Conservation (phyloP, 2,888 invertebrate species). For the Lithophane ornitopus region DNA sequence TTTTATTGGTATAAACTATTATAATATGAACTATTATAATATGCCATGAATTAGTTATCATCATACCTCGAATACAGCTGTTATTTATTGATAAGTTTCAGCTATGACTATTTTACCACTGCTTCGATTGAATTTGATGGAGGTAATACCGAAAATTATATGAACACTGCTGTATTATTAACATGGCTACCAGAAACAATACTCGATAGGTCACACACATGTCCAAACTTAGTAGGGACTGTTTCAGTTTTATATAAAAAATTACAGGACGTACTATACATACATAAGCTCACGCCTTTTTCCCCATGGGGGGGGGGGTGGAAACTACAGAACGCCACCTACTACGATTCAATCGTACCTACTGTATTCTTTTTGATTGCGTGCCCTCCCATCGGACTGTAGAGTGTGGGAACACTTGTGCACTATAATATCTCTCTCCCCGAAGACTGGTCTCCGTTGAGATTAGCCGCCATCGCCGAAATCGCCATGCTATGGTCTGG, state of each 20-base stretch:
- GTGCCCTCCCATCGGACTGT: no score
- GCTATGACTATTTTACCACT: conserved; percentile 22
- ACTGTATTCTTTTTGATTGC: no score
- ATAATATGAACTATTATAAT: background rate
- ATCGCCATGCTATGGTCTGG: no score
- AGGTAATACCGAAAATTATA: background rate
- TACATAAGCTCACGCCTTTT: background rate
- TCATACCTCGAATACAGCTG: background rate
- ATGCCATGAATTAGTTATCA: background rate
- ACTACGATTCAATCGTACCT: background rate
- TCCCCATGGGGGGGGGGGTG: background rate
- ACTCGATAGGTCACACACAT: background rate
- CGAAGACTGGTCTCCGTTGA: no score
- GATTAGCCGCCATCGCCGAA: no score
- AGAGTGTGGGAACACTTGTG: no score
- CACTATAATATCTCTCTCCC: no score
- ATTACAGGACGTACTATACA: background rate
- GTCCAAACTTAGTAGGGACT: background rate
- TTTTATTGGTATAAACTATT: conserved; percentile 2
- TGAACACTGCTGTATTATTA: background rate
- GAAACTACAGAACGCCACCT: background rate
- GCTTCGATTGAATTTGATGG: background rate
- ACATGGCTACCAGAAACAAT: background rate
- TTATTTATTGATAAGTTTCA: background rate
- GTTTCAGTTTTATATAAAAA: no score